A percentile compares a stretch with the other conserved stretches of the same genome.
Conservation (phyloP, 1,140 invertebrate species). For the Meloidogyne chitwoodi region DNA sequence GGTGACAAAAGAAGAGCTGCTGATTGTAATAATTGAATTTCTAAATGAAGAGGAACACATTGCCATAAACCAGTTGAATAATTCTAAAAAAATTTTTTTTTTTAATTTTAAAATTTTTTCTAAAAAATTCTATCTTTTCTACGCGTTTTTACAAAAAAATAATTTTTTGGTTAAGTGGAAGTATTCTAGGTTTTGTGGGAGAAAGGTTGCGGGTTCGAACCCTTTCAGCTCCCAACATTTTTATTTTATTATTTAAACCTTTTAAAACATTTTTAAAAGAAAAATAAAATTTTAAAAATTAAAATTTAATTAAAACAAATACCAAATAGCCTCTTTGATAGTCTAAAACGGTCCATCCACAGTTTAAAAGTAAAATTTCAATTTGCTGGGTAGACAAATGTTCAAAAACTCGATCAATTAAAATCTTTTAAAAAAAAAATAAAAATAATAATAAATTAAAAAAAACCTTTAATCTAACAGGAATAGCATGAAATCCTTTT, state of each 20-base stretch:
- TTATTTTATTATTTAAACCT: not conserved
- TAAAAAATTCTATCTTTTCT: too few species aligned
- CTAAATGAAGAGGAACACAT: conserved; percentile 14
- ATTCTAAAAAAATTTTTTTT: not conserved
- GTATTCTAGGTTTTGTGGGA: not conserved
- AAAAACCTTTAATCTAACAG: conserved; percentile 28
- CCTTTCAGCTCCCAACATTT: not conserved
- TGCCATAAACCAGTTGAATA: not conserved
- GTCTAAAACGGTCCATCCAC: not conserved
- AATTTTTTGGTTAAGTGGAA: not conserved
- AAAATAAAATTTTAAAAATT: not conserved
- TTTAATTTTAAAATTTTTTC: not conserved
- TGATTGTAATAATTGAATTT: conserved; percentile 24
- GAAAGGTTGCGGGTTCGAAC: not conserved
- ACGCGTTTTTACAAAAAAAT: not conserved
- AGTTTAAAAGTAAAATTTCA: not conserved
- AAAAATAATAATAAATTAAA: not conserved
- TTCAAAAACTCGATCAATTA: not conserved
- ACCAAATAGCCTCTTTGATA: not conserved
- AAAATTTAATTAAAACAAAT: not conserved
- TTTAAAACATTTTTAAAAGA: not conserved
- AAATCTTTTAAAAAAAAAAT: not conserved
- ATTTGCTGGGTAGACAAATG: not conserved
- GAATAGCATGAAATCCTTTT: conserved; percentile 23
- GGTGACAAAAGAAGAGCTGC: conserved; percentile 5